Evolutionary conservation across 2,797 vertebrate species (phyloP).

Genomic region (Sebastolobus altivelis): DNA sequence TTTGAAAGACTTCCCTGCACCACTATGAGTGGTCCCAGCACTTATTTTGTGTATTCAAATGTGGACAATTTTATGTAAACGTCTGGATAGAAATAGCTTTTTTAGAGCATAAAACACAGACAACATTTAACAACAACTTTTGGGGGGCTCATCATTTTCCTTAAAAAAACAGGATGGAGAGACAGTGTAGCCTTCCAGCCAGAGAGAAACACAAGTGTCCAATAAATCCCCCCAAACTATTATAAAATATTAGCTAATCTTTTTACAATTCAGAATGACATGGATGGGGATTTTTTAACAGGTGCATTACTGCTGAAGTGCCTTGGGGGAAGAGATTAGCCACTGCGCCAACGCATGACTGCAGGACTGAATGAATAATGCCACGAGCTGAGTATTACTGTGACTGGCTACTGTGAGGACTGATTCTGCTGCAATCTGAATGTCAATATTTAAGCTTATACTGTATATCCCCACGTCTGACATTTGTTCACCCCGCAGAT

Average conservation of each 20-base stretch:
- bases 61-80: background rate
- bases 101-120: slow-evolving; percentile 15
- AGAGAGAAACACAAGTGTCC: slow-evolving; percentile 43
- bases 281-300: slow-evolving; percentile 71
- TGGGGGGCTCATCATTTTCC: background rate
- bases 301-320: slow-evolving; percentile 74
- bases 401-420: slow-evolving; percentile 43
- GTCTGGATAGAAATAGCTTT: background rate
- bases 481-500: slow-evolving; percentile 55
- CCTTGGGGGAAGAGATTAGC: slow-evolving; percentile 76
- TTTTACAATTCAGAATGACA: slow-evolving; percentile 69
- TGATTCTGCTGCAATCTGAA: slow-evolving; percentile 61
- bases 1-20: slow-evolving; percentile 10
- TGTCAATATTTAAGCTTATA: slow-evolving; percentile 67
- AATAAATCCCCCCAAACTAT: slow-evolving; percentile 66
- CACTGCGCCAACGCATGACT: slow-evolving; percentile 51
- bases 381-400: slow-evolving; percentile 55
- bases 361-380: slow-evolving; percentile 72
- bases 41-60: slow-evolving; percentile 22
- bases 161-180: slow-evolving; percentile 8
- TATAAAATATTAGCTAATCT: slow-evolving; percentile 75
- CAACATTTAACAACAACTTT: slow-evolving; percentile 7
- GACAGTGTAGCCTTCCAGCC: slow-evolving; percentile 40
- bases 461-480: slow-evolving; percentile 55
- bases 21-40: background rate